Evolutionary conservation across 2,888 invertebrate genomes (phyloP).

Genomic region (Drosophila anomalata): DNA sequence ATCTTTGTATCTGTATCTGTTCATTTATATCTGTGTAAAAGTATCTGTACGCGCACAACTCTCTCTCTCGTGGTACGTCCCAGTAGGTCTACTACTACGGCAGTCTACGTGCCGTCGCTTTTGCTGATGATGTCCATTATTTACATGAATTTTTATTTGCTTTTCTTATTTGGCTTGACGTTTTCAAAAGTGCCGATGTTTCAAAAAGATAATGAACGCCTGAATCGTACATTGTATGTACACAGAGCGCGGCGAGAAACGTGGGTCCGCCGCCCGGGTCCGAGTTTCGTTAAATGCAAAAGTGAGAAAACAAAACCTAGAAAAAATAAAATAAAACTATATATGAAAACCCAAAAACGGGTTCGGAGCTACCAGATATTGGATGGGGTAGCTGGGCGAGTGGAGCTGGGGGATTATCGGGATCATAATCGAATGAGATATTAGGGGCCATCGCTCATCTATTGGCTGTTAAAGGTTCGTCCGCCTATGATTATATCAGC

Average conservation of each 20-base stretch:
- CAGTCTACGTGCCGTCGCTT: conserved; percentile 66
- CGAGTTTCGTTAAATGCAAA: conserved; percentile 63
- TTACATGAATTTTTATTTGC: conserved; percentile 75
- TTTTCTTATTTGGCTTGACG: conserved; percentile 78
- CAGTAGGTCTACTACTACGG: conserved; percentile 13
- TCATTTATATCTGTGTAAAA: conserved; percentile 31
- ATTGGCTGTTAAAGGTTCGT: not conserved
- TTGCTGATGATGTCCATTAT: conserved; percentile 79
- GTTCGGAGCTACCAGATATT: conserved; percentile 67
- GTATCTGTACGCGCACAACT: conserved; percentile 56
- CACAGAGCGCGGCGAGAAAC: conserved; percentile 18
- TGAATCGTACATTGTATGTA: conserved; percentile 60
- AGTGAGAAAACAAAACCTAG: conserved; percentile 58
- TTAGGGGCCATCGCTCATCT: conserved; percentile 33
- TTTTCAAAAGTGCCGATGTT: conserved; percentile 79
- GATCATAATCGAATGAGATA: conserved; percentile 39
- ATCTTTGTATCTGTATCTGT: conserved; percentile 33
- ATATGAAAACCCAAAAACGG: conserved; percentile 60
- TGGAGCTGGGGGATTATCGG: conserved; percentile 32
- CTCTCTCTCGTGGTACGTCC: conserved; percentile 31
- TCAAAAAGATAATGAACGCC: conserved; percentile 76
- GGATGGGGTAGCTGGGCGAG: conserved; percentile 5
- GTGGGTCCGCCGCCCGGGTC: conserved; percentile 10
- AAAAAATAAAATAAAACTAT: conserved; percentile 31
- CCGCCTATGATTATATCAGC: conserved; percentile 24